Percentiles rank a stretch among this genome's conserved stretches.
Evolutionary conservation across 2,888 invertebrate genomes (phyloP).

Genomic region (Augochlorella aurata): DNA sequence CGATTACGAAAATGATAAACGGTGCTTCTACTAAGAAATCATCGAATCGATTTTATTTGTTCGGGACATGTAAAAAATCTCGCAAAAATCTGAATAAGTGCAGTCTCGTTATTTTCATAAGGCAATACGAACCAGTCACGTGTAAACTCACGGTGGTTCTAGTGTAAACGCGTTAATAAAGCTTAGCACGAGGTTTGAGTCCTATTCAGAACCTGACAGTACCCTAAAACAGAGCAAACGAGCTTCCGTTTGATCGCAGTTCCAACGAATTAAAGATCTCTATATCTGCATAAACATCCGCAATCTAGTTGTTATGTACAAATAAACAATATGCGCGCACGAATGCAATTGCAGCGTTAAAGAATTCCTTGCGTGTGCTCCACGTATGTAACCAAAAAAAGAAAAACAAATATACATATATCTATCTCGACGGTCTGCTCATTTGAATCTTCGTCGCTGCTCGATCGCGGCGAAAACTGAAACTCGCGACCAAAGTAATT

Average conservation of each 20-base stretch:
- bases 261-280: slow-evolving; percentile 15
- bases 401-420: neutral
- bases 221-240: neutral
- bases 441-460: slow-evolving; percentile 15
- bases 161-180: neutral
- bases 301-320: slow-evolving; percentile 39
- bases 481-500: slow-evolving; percentile 18
- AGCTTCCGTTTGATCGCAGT: neutral
- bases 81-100: neutral
- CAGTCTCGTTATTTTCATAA: neutral
- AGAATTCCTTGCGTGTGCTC: slow-evolving; percentile 14
- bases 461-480: slow-evolving; percentile 7
- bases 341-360: slow-evolving; percentile 30
- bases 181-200: neutral
- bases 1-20: neutral
- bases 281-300: slow-evolving; percentile 6
- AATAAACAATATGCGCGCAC: slow-evolving; percentile 51
- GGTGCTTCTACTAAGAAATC: neutral
- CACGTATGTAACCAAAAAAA: slow-evolving; percentile 22
- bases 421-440: neutral
- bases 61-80: neutral
- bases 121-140: neutral
- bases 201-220: neutral
- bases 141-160: neutral
- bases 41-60: neutral